Evolutionary conservation across 1,140 invertebrate species (phyloP).

Genomic region (Zaprionus nigranus): DNA sequence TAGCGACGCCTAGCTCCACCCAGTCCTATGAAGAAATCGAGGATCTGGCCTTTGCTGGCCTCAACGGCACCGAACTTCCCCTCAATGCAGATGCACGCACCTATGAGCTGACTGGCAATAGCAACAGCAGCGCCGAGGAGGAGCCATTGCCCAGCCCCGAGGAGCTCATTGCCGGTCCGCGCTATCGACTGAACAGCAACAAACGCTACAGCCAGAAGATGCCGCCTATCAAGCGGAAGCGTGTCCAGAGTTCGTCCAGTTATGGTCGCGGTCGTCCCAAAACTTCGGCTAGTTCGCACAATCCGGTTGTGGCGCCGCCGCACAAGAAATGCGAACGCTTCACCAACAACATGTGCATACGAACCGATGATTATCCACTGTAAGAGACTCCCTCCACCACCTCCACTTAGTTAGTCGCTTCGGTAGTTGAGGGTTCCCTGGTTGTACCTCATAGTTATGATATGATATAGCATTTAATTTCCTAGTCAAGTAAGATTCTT

Average conservation of each 20-base stretch:
- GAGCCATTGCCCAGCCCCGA: slow-evolving; percentile 77
- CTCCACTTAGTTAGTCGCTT: slow-evolving; percentile 32
- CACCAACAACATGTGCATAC: slow-evolving; percentile 90
- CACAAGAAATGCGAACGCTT: slow-evolving; percentile 88
- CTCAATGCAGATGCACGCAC: slow-evolving; percentile 51
- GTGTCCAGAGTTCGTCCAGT: slow-evolving; percentile 29
- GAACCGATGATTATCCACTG: slow-evolving; percentile 91
- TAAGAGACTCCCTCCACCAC: slow-evolving; percentile 86
- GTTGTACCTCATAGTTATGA: slow-evolving; percentile 30
- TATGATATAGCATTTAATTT: background rate
- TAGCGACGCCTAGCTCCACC: slow-evolving; percentile 20
- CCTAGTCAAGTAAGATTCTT: slow-evolving; percentile 44
- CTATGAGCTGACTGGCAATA: slow-evolving; percentile 31
- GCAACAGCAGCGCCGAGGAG: slow-evolving; percentile 41
- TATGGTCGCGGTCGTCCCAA: slow-evolving; percentile 58
- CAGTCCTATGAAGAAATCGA: slow-evolving; percentile 69
- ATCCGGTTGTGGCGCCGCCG: slow-evolving; percentile 45
- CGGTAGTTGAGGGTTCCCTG: slow-evolving; percentile 27
- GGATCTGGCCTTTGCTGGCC: slow-evolving; percentile 72
- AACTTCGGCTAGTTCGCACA: slow-evolving; percentile 61
- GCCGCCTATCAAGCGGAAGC: slow-evolving; percentile 62
- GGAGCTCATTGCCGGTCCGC: slow-evolving; percentile 75
- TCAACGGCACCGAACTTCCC: slow-evolving; percentile 70
- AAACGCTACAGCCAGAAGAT: slow-evolving; percentile 59
- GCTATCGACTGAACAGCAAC: slow-evolving; percentile 64